Evolutionary conservation across 2,888 invertebrate species (phyloP), one percentile per base, ranked within the genome.

Genomic region (Eumerus sabulonum): DNA sequence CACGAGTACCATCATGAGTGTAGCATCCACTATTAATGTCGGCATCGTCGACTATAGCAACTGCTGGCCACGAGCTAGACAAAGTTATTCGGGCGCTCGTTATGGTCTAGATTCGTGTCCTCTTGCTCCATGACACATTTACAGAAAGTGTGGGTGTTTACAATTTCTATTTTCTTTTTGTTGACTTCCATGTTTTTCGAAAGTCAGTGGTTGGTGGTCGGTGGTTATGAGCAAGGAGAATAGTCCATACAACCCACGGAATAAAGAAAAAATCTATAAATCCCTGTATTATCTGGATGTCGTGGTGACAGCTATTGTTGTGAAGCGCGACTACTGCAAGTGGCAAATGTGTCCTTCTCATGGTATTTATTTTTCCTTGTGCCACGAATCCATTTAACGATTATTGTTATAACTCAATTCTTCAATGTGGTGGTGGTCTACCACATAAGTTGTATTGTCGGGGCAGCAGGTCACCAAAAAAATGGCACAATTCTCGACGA

Each of bases 281-380:
- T 72, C 51, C 56, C 27, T 18, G 53, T 60, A 71, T 71, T 66
- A 72, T 67, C 54, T 54, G 64, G 59, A 71, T 57, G 53, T 36
- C 40, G 18, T 19, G 54, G 67, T 63, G 67, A 66, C 56, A 50
- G 57, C 66, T 72, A 51, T 68, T 77, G 66, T 73, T 77, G 63
- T 77, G 62, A 48, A 63, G 47, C 67, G 77, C 62, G 73, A 63
- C 67, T 68, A 53, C 63, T 68, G 62, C 67, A 77, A 77, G 62
- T 72, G 64, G 70, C 71, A 60, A 71, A 54, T 60, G 67, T 56
- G 53, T 77, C 53, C 73, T 51, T 62, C 62, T 60, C 51, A 56
- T 5, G 38, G 16, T 48, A 38, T 11, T 19, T 27, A 4, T 27
- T 27, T 27, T 27, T 27, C 27, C 27, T 27, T 4, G 27, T 27